phyloP scores from a whole-genome alignment of 2,888 invertebrate genomes.

The Leuctra nigra region DNA sequence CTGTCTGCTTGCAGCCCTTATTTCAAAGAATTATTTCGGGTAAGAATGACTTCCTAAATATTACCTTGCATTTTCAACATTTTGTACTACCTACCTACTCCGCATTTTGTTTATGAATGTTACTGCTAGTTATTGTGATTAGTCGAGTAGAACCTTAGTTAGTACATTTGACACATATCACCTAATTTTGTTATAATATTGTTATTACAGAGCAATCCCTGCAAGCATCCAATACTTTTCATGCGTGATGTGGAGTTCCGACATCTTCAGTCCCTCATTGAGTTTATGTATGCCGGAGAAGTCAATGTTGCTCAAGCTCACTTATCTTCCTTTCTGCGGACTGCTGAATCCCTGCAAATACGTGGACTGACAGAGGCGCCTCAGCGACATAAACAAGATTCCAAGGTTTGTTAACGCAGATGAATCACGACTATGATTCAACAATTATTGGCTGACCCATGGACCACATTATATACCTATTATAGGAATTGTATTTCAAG shows the following conservation, averaged over 20 bases:
- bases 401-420: too few relatives aligned
- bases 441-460: too few relatives aligned
- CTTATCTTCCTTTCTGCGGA: constrained; percentile 65
- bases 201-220: constrained; percentile 67
- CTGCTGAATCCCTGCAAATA: constrained; percentile 72
- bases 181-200: neutral
- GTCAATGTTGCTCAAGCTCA: constrained; percentile 76
- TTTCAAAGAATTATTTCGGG: constrained; percentile 81
- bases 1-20: constrained; percentile 82
- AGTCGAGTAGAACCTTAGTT: too few relatives aligned
- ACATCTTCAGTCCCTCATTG: constrained; percentile 68
- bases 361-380: constrained; percentile 62
- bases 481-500: too few relatives aligned
- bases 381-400: constrained; percentile 37
- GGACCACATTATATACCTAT: too few relatives aligned
- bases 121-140: too few relatives aligned
- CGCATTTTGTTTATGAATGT: too few relatives aligned
- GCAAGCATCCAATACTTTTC: constrained; percentile 79
- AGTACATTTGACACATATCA: too few relatives aligned
- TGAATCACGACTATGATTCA: too few relatives aligned
- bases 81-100: too few relatives aligned
- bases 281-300: constrained; percentile 82
- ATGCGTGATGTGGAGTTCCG: constrained; percentile 75
- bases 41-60: too few relatives aligned
- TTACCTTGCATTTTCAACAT: too few relatives aligned